Evolutionary conservation across 2,113 vertebrate species (phyloP).

Genomic region (Athene noctua): DNA sequence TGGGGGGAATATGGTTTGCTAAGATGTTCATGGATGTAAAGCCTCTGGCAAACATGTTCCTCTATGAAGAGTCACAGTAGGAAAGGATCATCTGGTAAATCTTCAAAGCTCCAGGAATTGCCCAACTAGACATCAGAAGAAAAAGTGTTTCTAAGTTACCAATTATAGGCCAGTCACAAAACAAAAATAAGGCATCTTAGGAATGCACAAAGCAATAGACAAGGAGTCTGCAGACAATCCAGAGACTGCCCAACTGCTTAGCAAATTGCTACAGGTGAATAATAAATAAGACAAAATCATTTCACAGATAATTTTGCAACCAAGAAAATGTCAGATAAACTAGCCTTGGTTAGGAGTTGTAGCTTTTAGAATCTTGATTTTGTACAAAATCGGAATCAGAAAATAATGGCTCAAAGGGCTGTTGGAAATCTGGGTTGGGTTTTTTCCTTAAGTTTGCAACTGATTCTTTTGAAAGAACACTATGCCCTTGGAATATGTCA

Average conservation of each 20-base stretch:
- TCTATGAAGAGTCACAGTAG: constrained; percentile 41
- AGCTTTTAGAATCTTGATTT: not conserved
- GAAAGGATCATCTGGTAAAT: constrained; percentile 40
- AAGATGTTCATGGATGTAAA: not conserved
- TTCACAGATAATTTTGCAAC: not conserved
- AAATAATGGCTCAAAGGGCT: not conserved
- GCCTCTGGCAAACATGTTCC: not conserved
- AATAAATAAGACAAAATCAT: not conserved
- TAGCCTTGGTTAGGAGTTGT: not conserved
- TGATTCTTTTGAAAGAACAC: not conserved
- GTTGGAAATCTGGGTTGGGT: not conserved
- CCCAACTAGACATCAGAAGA: not conserved
- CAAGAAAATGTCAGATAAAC: not conserved
- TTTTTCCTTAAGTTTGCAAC: not conserved
- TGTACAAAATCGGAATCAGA: not conserved
- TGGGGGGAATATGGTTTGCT: not conserved
- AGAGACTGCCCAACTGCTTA: not conserved
- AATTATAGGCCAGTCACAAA: not conserved
- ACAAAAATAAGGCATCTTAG: not conserved
- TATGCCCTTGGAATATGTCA: not conserved
- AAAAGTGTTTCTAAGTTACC: not conserved
- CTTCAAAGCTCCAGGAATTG: constrained; percentile 41
- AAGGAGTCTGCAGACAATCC: not conserved
- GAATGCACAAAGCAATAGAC: not conserved
- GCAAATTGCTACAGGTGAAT: not conserved